Evolutionary conservation across 1,140 invertebrate genomes (phyloP), one percentile per base, ranked within the genome.

Genomic region (Teleogryllus occipitalis): DNA sequence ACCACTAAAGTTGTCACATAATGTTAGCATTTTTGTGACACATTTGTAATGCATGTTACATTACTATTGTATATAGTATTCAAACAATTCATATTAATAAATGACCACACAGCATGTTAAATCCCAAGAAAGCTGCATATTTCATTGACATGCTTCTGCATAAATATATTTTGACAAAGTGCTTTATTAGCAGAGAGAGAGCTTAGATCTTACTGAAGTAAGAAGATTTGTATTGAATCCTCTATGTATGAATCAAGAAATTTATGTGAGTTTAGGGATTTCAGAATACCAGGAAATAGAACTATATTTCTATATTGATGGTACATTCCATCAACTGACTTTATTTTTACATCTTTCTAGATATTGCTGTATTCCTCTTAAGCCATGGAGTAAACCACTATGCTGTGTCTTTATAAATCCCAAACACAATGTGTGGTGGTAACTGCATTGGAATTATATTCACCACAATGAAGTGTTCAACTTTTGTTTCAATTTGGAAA

Each of bases 271-370:
- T 18, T 65, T 65, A 18, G 54, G 10, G 18, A 65, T 65, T 14
- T 65, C 54, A 14, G 54, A 65, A 65, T 65, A 65, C 54, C 18
- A 18, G 10, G 54, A 65, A 65, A 65, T 65, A 18, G 18, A 65
- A 65, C 10, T 65, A 65, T 65, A 65, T 10, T 65, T 65, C 54
- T 65, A 65, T 65, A 65, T 10, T 14, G 54, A 65, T 65, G 54
- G 54, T 14, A 18, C 18, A 18, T 65, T 65, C 54, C 54, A 65
- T 65, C 54, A 14, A 65, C 18, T 18, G 10, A 65, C 54, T 18
- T 65, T 65, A 65, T 65, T 65, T 65, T 65, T 65, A 65, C 54
- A 65, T 65, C 54, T 65, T 65, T 65, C 54, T 65, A 65, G 54
- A 65, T 18, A 39, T 65, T 65, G 54, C 10, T 14, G 54, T 65